Base-by-base conservation (phyloP, 2,888 invertebrate species). In the Tridacna crocea region DNA sequence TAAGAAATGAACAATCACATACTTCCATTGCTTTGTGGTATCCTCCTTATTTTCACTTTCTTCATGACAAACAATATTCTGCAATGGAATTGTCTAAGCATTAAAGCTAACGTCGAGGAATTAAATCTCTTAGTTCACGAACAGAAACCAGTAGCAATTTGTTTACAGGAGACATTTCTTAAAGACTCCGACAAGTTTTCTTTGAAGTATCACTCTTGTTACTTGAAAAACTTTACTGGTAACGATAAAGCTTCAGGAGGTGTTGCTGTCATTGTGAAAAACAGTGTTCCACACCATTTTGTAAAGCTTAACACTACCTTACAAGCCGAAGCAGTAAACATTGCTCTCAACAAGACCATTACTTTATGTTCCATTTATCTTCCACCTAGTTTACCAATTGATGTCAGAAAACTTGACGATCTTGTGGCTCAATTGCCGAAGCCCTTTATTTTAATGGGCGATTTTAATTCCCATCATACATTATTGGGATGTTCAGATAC, bases 381-480 rank as follows among this genome's bases (percentile, higher is more conserved):
- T n/a, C 60, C 60, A 19, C 60, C 60, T n/a, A 60, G 19, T 60
- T 60, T n/a, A 1, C 60, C 60, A 22, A 55, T 55, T 19, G 55
- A 55, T n/a, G n/a, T 55, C 11, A 24, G n/a, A 12, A 11, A 15
- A 22, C 60, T 15, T 60, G 36, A 36, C 8, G 36, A 36, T 36
- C 36, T 36, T 2, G n/a, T 60, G 1, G 19, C 8, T 0, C 17
- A 60, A n/a, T n/a, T 60, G 24, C 60, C 60, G 12, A 15, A 6
- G 24, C 60, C 60, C n/a, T 60, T 60, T n/a, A 60, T 60, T 22
- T n/a, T 60, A n/a, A 60, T 60, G 60, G 60, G 60, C 8, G 60
- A 60, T 60, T n/a, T 60, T n/a, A 60, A 60, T 60, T 60, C 60
- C 24, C 60, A 19, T 2, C 60, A n/a, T 60, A 12, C n/a, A 36